phyloP scores from a whole-genome alignment of 2,113 vertebrate species.

The Myrmecophaga tridactyla region DNA sequence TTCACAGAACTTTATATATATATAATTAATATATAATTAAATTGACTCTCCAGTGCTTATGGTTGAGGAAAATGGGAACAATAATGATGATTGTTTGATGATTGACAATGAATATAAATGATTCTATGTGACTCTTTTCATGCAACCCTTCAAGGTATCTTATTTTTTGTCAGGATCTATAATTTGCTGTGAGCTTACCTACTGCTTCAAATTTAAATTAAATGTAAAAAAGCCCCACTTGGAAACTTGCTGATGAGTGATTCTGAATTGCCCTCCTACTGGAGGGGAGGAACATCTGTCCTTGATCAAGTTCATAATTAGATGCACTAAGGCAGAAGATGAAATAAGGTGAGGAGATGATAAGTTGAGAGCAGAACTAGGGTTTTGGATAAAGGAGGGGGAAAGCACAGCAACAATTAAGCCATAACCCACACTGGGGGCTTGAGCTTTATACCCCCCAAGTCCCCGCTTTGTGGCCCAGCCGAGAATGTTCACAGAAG shows the following conservation, averaged over 20 bases:
- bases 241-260: not conserved
- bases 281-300: not conserved
- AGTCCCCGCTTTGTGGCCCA: not conserved
- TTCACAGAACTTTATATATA: not conserved
- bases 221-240: not conserved
- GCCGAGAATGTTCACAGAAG: not conserved
- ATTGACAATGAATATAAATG: not conserved
- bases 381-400: not conserved
- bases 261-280: not conserved
- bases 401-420: not conserved
- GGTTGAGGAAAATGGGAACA: not conserved
- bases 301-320: constrained; percentile 24
- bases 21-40: not conserved
- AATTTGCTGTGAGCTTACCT: not conserved
- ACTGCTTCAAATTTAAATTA: not conserved
- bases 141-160: not conserved
- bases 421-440: not conserved
- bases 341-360: not conserved
- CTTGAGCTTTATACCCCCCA: not conserved
- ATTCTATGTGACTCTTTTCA: not conserved
- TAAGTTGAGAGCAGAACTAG: not conserved
- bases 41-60: not conserved
- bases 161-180: not conserved
- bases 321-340: not conserved
- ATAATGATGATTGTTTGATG: not conserved